Evolutionary conservation across 2,888 invertebrate species (phyloP).

Genomic region (Microlaimidae sp.): DNA sequence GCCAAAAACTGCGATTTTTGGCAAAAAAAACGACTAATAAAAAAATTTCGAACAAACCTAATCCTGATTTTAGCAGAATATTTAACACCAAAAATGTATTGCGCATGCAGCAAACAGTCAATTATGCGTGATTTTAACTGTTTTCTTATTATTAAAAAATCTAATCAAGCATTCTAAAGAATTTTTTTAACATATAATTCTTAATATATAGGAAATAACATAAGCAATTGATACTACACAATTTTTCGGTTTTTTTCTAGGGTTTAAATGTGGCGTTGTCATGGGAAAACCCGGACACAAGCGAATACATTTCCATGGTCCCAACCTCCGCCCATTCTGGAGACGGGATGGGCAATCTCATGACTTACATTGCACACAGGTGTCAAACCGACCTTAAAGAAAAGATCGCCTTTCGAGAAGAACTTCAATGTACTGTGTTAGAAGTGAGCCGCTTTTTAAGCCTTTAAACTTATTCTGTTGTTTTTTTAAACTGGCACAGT

Average conservation of each 20-base stretch:
- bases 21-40: too few species aligned
- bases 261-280: slow-evolving; percentile 85
- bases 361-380: slow-evolving; percentile 75
- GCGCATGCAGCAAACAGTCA: too few species aligned
- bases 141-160: too few species aligned
- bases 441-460: slow-evolving; percentile 38
- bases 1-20: too few species aligned
- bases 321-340: slow-evolving; percentile 95
- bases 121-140: too few species aligned
- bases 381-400: slow-evolving; percentile 76
- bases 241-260: slow-evolving; percentile 41
- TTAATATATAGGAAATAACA: too few species aligned
- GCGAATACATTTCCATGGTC: slow-evolving; percentile 79
- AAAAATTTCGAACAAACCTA: too few species aligned
- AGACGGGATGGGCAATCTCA: slow-evolving; percentile 93
- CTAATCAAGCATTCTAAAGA: too few species aligned
- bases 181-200: too few species aligned
- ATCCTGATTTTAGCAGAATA: too few species aligned
- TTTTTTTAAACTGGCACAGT: neutral
- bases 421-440: slow-evolving; percentile 53
- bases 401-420: slow-evolving; percentile 67
- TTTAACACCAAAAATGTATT: too few species aligned
- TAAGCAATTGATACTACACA: too few species aligned
- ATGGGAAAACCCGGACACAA: slow-evolving; percentile 82
- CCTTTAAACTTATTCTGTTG: slow-evolving; percentile 4